Evolutionary conservation across 1,140 invertebrate species (phyloP), one percentile per base, ranked within the genome.

Genomic region (Drosophila jambulina): DNA sequence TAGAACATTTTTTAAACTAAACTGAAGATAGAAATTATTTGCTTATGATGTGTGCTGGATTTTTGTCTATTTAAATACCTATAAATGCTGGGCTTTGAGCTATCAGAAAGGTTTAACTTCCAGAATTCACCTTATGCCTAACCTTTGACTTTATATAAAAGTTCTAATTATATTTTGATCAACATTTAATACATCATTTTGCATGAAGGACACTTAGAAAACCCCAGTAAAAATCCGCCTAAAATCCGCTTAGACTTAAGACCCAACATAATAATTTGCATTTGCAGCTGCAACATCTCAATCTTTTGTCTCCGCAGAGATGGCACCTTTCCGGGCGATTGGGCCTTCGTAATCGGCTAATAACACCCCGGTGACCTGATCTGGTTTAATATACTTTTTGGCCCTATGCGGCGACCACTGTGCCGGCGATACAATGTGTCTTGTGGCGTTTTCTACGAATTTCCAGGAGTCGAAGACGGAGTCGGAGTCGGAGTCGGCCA

Each of bases 391-490:
- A 36, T 51, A 32, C 12, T 23, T 36, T 61, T 56, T 36, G 53
- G 53, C 34, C 36, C 53, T 25, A 29, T 43, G 54, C 61, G 61
- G 48, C 63, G 63, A 82, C 59, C 82, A 85, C 68, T 85, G 82
- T 85, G 79, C 78, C 75, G 40, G 34, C 36, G 27, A 43, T 40
- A 56, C 71, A 57, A 43, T 69, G 65, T 34, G 42, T 56, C 56
- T 77, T 58, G 56, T 63, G 53, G 46, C 42, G 61, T 82, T 81
- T 87, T 77, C 84, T 86, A 65, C 84, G 83, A 86, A 86, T 88
- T 88, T 56, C 58, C 64, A 82, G 59, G 70, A 74, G 67, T 67
- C 54, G 40, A 25, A 25, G 23, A 10, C 46, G 23, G 40, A 53
- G 25, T 51, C 48, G 23, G 40, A 53, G 25, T 51, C 48, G 48